A percentile compares a stretch with the other conserved stretches of the same genome.
Evolutionary conservation across 2,888 invertebrate species (phyloP).

Genomic region (Eurytoma californica): DNA sequence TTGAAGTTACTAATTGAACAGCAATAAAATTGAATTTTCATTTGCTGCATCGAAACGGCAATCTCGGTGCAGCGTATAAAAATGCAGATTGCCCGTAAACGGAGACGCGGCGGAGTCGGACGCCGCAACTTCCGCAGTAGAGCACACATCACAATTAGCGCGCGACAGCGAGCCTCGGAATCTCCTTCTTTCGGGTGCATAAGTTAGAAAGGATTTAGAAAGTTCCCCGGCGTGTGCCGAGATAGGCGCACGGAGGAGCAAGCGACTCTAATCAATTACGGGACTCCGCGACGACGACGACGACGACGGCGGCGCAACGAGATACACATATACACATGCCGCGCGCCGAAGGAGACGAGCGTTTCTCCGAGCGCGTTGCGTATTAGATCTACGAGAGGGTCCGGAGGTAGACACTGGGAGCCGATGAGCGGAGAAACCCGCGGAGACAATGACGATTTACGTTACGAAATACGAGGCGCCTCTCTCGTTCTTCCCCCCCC

Average conservation of each 20-base stretch:
- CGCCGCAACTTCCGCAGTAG: conserved; percentile 35
- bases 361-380: conserved; percentile 19
- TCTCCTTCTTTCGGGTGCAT: conserved; percentile 8
- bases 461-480: conserved; percentile 55
- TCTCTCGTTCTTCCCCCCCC: conserved; percentile 44
- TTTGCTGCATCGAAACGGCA: too few species aligned
- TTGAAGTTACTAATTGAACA: too few species aligned
- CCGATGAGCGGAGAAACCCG: conserved; percentile 26
- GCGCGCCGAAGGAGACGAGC: background rate
- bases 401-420: background rate
- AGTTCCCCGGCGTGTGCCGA: conserved; percentile 59
- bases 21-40: too few species aligned
- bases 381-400: conserved; percentile 30
- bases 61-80: too few species aligned
- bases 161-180: conserved; percentile 17
- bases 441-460: conserved; percentile 59
- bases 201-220: conserved; percentile 65
- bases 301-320: background rate
- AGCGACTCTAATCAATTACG: conserved; percentile 63
- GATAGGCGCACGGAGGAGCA: conserved; percentile 55
- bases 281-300: conserved; percentile 31
- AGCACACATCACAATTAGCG: conserved; percentile 51
- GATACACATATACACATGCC: conserved; percentile 4
- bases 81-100: conserved; percentile 38
- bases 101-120: conserved; percentile 20